Evolutionary conservation across 2,888 invertebrate species (phyloP).

Genomic region (Andrena minutula): DNA sequence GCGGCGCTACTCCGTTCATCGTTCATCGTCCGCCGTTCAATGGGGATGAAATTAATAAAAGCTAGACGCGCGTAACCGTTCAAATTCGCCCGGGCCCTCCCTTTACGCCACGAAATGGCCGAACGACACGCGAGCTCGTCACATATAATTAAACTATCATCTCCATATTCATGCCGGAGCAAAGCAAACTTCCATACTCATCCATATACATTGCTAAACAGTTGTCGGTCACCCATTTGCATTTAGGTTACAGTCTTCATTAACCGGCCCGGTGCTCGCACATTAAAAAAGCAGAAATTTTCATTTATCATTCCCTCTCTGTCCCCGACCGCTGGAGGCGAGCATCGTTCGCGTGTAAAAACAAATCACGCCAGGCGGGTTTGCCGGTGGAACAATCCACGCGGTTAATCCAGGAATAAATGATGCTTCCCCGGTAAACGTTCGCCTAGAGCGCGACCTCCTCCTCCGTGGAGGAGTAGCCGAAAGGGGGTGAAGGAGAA

Average conservation of each 20-base stretch:
- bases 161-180: slow-evolving; percentile 60
- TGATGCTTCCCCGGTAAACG: not conserved
- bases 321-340: not conserved
- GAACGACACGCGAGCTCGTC: slow-evolving; percentile 58
- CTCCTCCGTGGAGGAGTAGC: not conserved
- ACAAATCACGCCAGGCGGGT: slow-evolving; percentile 24
- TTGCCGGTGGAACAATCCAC: not conserved
- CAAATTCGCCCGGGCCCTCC: slow-evolving; percentile 32
- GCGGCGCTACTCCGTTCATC: not conserved
- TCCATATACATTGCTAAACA: slow-evolving; percentile 63
- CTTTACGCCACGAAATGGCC: slow-evolving; percentile 34
- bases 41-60: slow-evolving; percentile 55
- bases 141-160: slow-evolving; percentile 66
- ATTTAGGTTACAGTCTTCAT: slow-evolving; percentile 63
- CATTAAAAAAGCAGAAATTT: slow-evolving; percentile 40
- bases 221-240: slow-evolving; percentile 63
- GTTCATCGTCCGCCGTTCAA: slow-evolving; percentile 25
- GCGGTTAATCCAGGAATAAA: not conserved
- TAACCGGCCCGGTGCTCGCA: slow-evolving; percentile 44
- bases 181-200: slow-evolving; percentile 62
- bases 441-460: too few relatives aligned
- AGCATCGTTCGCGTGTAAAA: slow-evolving; percentile 37
- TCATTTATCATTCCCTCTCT: slow-evolving; percentile 28
- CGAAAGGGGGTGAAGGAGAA: slow-evolving; percentile 24
- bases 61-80: slow-evolving; percentile 27